phyloP scores from a whole-genome alignment of 2,797 vertebrate species.

The Xenopus petersii region DNA sequence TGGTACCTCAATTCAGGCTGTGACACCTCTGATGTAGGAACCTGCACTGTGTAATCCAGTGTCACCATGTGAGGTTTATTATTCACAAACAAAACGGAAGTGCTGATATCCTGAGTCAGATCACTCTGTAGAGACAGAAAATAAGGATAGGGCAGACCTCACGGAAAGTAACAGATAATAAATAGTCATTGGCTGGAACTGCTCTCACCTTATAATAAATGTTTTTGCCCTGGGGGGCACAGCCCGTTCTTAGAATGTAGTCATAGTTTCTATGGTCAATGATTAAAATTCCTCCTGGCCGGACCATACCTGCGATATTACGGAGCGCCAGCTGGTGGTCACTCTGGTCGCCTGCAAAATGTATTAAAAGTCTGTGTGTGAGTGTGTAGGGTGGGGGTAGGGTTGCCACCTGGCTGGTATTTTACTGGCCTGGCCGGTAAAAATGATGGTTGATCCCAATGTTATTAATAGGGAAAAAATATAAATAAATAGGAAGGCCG shows the following conservation, averaged over 20 bases:
- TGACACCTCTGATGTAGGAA: conserved; percentile 64
- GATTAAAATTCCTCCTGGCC: conserved; percentile 84
- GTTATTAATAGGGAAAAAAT: no score
- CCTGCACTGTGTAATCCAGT: conserved; percentile 89
- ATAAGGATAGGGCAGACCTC: background rate
- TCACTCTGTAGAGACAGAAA: conserved; percentile 75
- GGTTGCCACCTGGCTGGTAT: no score
- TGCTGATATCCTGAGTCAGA: conserved; percentile 88
- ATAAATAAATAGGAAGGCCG: no score
- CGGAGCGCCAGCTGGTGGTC: conserved; percentile 86
- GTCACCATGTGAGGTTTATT: conserved; percentile 95
- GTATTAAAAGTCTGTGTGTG: no score
- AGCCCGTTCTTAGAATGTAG: conserved; percentile 90
- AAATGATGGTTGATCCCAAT: no score
- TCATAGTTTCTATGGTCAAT: conserved; percentile 97
- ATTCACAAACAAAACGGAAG: conserved; percentile 91
- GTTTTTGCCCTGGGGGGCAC: conserved; percentile 88
- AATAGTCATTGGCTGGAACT: background rate
- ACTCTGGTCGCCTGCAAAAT: conserved; percentile 84
- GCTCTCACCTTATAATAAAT: conserved; percentile 92
- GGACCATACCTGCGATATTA: conserved; percentile 93
- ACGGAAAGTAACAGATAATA: background rate
- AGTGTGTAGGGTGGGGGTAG: no score
- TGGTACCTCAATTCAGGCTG: conserved; percentile 80
- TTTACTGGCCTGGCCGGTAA: no score